Percentiles rank a stretch among this genome's conserved stretches.
These are phyloP conservation scores for Latheticus oryzae DNA, from an alignment of 2,888 invertebrate genomes.

Conservation along the genomic window DNA sequence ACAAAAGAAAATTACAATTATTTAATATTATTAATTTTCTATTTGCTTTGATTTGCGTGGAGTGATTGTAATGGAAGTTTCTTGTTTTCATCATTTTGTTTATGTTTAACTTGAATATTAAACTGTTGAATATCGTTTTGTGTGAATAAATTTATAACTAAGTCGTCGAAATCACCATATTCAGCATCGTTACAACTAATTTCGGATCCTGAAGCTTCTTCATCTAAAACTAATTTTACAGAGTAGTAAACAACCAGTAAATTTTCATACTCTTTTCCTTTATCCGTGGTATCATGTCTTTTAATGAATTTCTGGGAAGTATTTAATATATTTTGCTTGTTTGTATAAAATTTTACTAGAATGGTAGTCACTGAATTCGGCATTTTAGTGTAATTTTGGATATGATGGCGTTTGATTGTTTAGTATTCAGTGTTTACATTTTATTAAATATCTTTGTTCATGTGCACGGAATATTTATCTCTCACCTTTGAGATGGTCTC, in stretches of 20 bases:
- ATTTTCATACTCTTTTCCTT: constrained; percentile 14
- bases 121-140: not conserved
- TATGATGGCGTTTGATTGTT: too few relatives aligned
- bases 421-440: too few relatives aligned
- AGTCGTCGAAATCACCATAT: constrained; percentile 4
- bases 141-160: not conserved
- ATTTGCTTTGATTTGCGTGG: not conserved
- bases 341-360: too few relatives aligned
- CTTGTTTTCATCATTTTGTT: constrained; percentile 1
- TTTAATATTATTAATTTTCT: too few relatives aligned
- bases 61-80: not conserved
- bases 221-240: not conserved
- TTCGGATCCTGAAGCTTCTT: not conserved
- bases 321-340: too few relatives aligned
- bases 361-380: too few relatives aligned
- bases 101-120: constrained; percentile 10
- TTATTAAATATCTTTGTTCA: too few relatives aligned
- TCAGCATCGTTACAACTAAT: constrained; percentile 3
- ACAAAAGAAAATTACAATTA: too few relatives aligned
- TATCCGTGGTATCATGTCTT: constrained; percentile 5
- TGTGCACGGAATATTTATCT: too few relatives aligned
- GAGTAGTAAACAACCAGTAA: not conserved
- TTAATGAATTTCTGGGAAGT: not conserved
- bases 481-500: too few relatives aligned
- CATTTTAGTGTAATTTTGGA: too few relatives aligned